Percentiles rank a stretch among this genome's conserved stretches.
Evolutionary conservation across 2,888 invertebrate genomes (phyloP).

Genomic region (Ptychoptera albimana): DNA sequence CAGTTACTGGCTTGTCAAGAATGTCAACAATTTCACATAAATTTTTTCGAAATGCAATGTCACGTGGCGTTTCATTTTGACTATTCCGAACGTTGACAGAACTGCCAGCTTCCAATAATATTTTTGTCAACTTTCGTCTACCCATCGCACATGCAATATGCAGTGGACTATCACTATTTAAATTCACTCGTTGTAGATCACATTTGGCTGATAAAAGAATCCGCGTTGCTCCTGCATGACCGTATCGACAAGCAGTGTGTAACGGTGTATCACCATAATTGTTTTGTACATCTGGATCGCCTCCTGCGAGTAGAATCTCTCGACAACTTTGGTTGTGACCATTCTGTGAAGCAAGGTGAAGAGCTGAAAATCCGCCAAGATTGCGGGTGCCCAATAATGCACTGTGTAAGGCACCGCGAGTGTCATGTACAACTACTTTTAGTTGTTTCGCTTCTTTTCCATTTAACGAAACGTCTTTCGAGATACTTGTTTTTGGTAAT

Average conservation of each 20-base stretch:
- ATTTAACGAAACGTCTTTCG: not conserved
- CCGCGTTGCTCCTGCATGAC: conserved; percentile 89
- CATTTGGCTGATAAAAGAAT: conserved; percentile 84
- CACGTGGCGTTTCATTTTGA: conserved; percentile 67
- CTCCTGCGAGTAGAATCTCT: conserved; percentile 73
- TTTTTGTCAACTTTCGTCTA: conserved; percentile 74
- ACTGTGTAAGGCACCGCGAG: conserved; percentile 38
- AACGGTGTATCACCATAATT: conserved; percentile 91
- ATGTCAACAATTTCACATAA: conserved; percentile 71
- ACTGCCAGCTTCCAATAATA: conserved; percentile 76
- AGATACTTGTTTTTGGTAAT: conserved; percentile 14
- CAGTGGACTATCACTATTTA: conserved; percentile 88
- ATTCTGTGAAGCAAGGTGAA: conserved; percentile 90
- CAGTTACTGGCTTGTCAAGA: conserved; percentile 37
- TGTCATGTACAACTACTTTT: conserved; percentile 18
- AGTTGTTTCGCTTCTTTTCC: conserved; percentile 10
- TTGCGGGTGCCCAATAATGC: conserved; percentile 50
- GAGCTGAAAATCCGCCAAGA: conserved; percentile 79
- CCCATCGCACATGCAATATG: conserved; percentile 94
- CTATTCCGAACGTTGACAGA: conserved; percentile 40
- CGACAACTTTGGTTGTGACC: conserved; percentile 92
- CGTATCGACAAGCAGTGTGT: conserved; percentile 89
- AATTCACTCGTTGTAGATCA: conserved; percentile 75
- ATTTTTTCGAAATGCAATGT: conserved; percentile 78
- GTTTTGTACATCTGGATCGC: conserved; percentile 77